Conservation (phyloP, 2,797 vertebrate genomes). For the Melanogrammus aeglefinus region DNA sequence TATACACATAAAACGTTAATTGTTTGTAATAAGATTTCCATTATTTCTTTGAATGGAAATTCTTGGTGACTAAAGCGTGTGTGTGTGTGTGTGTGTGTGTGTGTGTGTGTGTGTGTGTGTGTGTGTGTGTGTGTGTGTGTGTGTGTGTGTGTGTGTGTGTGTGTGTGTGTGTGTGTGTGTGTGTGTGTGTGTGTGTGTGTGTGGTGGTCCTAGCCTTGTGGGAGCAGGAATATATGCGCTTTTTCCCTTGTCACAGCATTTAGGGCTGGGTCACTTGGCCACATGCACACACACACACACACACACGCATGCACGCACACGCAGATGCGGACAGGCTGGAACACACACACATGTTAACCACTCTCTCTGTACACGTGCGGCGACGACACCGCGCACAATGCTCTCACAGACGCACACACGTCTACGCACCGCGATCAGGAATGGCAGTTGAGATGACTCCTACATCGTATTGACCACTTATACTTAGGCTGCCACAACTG, state of each 20-base stretch:
- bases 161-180: no score
- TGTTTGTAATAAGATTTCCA: background rate
- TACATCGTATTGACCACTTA: no score
- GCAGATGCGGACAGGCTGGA: background rate
- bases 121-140: no score
- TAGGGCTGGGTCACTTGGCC: background rate
- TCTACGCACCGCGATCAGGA: no score
- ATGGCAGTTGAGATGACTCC: no score
- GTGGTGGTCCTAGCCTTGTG: background rate
- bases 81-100: conserved; percentile 28
- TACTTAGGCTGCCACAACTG: no score
- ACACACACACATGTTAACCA: no score
- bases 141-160: no score
- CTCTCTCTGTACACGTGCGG: no score
- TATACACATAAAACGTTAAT: background rate
- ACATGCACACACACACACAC: conserved; percentile 22
- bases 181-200: no score
- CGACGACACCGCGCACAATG: no score
- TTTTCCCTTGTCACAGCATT: conserved; percentile 6
- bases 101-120: background rate
- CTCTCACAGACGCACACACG: no score
- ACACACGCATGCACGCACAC: conserved; percentile 9
- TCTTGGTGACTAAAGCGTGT: background rate
- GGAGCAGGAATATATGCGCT: conserved; percentile 3
- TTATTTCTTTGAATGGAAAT: background rate